Evolutionary conservation across 2,113 vertebrate species (phyloP).

Genomic region (Campylomormyrus numenius): DNA sequence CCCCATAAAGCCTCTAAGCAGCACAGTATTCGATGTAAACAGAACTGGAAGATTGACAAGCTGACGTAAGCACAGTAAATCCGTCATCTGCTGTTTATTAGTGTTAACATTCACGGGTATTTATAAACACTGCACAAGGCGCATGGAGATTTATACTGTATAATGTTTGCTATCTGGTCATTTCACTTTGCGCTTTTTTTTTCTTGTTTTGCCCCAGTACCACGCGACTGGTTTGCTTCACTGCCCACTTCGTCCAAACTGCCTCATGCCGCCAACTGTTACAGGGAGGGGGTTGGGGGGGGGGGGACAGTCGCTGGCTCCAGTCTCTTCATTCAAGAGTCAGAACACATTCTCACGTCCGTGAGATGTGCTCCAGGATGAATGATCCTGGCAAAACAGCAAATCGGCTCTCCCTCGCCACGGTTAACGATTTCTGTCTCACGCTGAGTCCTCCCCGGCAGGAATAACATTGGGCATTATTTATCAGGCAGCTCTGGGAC

Average conservation of each 20-base stretch:
- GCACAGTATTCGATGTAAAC: no score
- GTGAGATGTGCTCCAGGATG: neutral
- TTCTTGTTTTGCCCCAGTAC: neutral
- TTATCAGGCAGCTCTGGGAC: slow-evolving; percentile 1
- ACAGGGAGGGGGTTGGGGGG: neutral
- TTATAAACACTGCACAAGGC: neutral
- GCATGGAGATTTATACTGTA: neutral
- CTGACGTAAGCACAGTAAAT: neutral
- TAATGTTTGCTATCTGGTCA: neutral
- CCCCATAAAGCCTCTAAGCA: neutral
- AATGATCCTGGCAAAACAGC: slow-evolving; percentile 1
- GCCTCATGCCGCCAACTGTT: neutral
- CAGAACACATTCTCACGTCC: slow-evolving; percentile 4
- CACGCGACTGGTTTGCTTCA: neutral
- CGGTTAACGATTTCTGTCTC: slow-evolving; percentile 6
- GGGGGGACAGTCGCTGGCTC: neutral
- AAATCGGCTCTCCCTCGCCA: neutral
- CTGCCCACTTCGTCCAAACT: neutral
- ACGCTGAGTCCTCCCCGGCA: neutral
- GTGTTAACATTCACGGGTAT: neutral
- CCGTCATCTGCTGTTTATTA: neutral
- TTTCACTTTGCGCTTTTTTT: neutral
- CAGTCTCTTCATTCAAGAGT: slow-evolving; percentile 1
- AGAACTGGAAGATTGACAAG: neutral
- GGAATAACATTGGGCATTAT: neutral